A percentile compares a stretch with the other conserved stretches of the same genome.
Conservation (phyloP, 1,140 invertebrate species). For the Drosophila orena region DNA sequence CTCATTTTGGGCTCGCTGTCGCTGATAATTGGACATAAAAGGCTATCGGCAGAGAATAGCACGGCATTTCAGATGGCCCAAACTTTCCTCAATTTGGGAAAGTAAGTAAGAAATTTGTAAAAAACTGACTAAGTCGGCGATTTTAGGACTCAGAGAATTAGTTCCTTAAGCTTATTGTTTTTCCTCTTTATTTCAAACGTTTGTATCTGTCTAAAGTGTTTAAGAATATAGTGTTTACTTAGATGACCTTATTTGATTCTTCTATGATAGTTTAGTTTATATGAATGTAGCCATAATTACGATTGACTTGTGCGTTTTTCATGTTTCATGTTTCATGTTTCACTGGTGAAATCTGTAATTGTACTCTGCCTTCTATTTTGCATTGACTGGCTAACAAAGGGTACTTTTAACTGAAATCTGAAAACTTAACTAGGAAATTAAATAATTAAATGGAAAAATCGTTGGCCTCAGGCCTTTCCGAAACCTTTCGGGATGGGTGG, state of each 20-base stretch:
- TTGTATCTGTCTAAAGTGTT: not conserved
- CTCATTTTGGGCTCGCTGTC: conserved; percentile 33
- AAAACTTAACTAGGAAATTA: not conserved
- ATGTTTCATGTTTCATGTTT: too few relatives aligned
- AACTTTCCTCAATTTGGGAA: conserved; percentile 23
- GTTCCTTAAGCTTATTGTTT: conserved; percentile 5
- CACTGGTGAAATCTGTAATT: too few relatives aligned
- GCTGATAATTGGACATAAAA: conserved; percentile 68
- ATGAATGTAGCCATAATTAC: not conserved
- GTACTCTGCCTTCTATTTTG: too few relatives aligned
- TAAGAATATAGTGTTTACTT: not conserved
- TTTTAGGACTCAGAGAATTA: not conserved
- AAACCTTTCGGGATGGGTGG: not conserved
- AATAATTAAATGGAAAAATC: not conserved
- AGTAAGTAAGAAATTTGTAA: conserved; percentile 15
- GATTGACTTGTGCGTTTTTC: too few relatives aligned
- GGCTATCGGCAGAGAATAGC: conserved; percentile 37
- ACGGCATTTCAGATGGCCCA: conserved; percentile 20
- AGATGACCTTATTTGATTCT: not conserved
- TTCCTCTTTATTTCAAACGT: not conserved
- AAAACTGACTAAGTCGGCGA: conserved; percentile 8
- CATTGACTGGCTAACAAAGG: too few relatives aligned
- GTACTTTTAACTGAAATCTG: not conserved
- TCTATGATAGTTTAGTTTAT: not conserved
- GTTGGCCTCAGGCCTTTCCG: not conserved